phyloP scores from a whole-genome alignment of 2,113 vertebrate species.

The Indicator maculatus region DNA sequence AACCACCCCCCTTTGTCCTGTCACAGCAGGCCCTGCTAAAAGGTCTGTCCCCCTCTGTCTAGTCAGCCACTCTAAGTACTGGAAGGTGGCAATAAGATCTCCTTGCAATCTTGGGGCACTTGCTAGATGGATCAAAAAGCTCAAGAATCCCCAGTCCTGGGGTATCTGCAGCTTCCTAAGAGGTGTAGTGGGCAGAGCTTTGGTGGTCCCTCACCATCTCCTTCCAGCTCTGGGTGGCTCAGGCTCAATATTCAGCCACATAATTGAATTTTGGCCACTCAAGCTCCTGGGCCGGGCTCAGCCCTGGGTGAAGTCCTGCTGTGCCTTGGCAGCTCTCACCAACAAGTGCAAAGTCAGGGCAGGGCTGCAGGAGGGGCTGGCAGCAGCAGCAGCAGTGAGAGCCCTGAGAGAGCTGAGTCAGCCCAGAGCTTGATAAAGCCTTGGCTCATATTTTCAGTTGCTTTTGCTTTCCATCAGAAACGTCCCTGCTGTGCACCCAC shows the following conservation, averaged over 20 bases:
- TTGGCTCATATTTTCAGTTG: neutral
- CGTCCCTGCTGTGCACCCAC: neutral
- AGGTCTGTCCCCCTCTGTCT: too few species aligned
- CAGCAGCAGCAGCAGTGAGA: neutral
- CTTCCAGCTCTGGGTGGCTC: neutral
- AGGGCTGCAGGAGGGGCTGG: neutral
- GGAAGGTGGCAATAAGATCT: too few species aligned
- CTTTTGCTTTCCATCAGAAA: neutral
- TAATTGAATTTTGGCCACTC: neutral
- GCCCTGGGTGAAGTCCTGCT: neutral
- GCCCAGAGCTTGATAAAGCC: fast-evolving
- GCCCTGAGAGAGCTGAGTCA: neutral
- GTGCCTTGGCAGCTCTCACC: neutral
- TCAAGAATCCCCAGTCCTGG: neutral
- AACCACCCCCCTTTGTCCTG: too few species aligned
- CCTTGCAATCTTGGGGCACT: neutral
- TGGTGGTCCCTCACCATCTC: neutral
- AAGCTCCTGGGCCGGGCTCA: neutral
- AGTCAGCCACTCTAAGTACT: too few species aligned
- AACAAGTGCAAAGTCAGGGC: neutral
- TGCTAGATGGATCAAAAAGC: neutral
- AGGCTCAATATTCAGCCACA: neutral
- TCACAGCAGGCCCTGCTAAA: too few species aligned
- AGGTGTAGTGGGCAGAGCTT: neutral
- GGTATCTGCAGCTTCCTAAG: neutral